Evolutionary conservation across 1,140 invertebrate species (phyloP).

Genomic region (Dreissena rostriformis): DNA sequence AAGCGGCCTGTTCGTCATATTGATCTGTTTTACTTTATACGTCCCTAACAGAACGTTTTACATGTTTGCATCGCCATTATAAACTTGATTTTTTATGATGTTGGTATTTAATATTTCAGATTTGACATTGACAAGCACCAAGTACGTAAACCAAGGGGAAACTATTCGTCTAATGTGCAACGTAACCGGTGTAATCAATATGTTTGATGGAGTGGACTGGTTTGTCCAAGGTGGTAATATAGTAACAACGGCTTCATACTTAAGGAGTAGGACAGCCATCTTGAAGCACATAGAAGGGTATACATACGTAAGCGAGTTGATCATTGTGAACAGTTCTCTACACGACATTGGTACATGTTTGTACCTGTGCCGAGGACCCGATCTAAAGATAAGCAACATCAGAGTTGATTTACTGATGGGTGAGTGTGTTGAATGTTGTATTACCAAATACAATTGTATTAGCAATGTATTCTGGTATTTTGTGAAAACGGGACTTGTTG

Average conservation of each 20-base stretch:
- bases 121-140: slow-evolving; percentile 9
- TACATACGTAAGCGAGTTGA: slow-evolving; percentile 41
- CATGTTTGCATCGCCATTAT: no score
- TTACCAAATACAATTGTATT: not conserved
- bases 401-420: slow-evolving; percentile 31
- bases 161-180: slow-evolving; percentile 32
- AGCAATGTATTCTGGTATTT: not conserved
- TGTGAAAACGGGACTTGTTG: not conserved
- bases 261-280: slow-evolving; percentile 11
- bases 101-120: slow-evolving; percentile 22
- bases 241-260: not conserved
- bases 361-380: slow-evolving; percentile 32
- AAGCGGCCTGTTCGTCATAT: no score
- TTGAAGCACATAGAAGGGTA: slow-evolving; percentile 2
- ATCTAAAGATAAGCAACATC: slow-evolving; percentile 22
- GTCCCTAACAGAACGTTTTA: no score
- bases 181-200: not conserved
- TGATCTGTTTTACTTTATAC: no score
- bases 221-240: slow-evolving; percentile 44
- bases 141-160: slow-evolving; percentile 26
- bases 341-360: slow-evolving; percentile 22
- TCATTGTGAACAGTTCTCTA: slow-evolving; percentile 27
- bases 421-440: not conserved
- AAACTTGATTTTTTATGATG: no score
- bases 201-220: slow-evolving; percentile 38